A percentile compares a stretch with the other conserved stretches of the same genome.
These are phyloP conservation scores for Trigoniulus corallinus DNA, from an alignment of 1,140 invertebrate genomes.

Conservation along the genomic window DNA sequence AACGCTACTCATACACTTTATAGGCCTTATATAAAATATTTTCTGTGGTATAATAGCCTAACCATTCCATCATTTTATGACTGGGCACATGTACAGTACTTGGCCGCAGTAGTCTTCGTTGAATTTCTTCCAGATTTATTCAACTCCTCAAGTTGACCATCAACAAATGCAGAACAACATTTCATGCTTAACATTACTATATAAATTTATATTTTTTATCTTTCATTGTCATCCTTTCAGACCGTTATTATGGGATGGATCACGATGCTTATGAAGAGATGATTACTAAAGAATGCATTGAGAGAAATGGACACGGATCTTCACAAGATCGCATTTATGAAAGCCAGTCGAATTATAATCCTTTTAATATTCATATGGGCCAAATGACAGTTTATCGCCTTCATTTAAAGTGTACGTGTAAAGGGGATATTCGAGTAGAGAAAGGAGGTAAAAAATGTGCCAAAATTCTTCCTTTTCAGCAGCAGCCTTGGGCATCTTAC, in stretches of 20 bases:
- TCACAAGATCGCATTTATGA: constrained; percentile 12
- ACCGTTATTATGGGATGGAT: constrained; percentile 28
- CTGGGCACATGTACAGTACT: no score
- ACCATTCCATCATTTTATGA: no score
- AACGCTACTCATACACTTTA: no score
- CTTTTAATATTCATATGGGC: constrained; percentile 32
- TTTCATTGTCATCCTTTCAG: no score
- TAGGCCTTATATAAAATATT: no score
- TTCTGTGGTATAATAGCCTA: no score
- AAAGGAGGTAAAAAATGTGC: constrained; percentile 17
- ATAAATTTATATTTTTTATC: no score
- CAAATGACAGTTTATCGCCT: constrained; percentile 35
- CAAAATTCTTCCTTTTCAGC: constrained; percentile 22
- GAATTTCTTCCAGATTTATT: no score
- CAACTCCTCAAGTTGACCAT: no score
- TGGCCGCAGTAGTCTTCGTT: no score
- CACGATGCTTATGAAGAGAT: constrained; percentile 30
- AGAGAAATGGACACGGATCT: constrained; percentile 15
- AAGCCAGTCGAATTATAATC: constrained; percentile 22
- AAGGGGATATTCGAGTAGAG: constrained; percentile 11
- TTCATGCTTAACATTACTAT: no score
- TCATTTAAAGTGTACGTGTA: constrained; percentile 23
- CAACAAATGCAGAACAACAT: no score
- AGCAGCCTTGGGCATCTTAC: constrained; percentile 30
- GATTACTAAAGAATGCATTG: constrained; percentile 26